phyloP scores from a whole-genome alignment of 2,888 invertebrate genomes.

The Drosophila mulleri region DNA sequence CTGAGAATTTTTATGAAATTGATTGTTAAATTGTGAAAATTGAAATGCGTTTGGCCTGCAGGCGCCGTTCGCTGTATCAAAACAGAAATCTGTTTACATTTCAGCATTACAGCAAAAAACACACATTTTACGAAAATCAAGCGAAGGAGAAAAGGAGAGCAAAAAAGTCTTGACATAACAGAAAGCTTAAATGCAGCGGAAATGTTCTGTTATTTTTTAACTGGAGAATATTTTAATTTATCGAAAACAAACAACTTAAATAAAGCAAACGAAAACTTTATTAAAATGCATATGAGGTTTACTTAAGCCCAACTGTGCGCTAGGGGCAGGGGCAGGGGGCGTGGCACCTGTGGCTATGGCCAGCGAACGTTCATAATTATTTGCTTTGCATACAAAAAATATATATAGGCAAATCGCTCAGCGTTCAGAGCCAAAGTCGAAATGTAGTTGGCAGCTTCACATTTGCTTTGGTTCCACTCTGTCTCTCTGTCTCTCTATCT shows the following conservation, averaged over 20 bases:
- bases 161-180: slow-evolving; percentile 1
- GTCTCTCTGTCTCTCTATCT: no score
- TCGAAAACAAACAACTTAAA: slow-evolving; percentile 54
- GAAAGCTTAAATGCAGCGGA: slow-evolving; percentile 11
- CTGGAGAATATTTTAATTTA: slow-evolving; percentile 26
- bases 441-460: slow-evolving; percentile 31
- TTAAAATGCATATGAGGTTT: slow-evolving; percentile 58
- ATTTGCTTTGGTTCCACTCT: slow-evolving; percentile 4
- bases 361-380: slow-evolving; percentile 58
- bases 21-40: slow-evolving; percentile 42
- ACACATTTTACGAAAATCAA: neutral
- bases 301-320: slow-evolving; percentile 32
- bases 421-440: slow-evolving; percentile 19
- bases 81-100: slow-evolving; percentile 21
- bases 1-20: slow-evolving; percentile 20
- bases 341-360: slow-evolving; percentile 20
- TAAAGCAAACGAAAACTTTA: slow-evolving; percentile 60
- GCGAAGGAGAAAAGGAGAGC: neutral
- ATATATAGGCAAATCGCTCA: slow-evolving; percentile 53
- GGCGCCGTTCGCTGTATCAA: slow-evolving; percentile 1
- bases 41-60: slow-evolving; percentile 22
- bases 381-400: slow-evolving; percentile 44
- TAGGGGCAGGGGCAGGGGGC: neutral
- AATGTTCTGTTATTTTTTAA: neutral
- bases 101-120: slow-evolving; percentile 2